These are phyloP conservation scores for Oophaga pumilio DNA, from an alignment of 2,113 vertebrate genomes.

Conservation along the genomic window DNA sequence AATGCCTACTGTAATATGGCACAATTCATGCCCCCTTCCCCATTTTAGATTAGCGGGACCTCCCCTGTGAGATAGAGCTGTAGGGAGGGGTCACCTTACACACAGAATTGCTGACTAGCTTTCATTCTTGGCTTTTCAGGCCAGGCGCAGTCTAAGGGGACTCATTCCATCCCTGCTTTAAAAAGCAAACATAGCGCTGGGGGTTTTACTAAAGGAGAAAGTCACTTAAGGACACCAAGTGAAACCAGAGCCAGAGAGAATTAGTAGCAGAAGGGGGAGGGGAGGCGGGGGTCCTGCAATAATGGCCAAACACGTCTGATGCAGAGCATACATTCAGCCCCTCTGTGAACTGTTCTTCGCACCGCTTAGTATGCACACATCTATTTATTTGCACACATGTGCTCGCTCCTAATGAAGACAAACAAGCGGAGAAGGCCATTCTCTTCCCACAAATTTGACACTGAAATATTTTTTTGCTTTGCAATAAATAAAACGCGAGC, in stretches of 20 bases:
- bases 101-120: conserved; percentile 69
- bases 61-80: conserved; percentile 57
- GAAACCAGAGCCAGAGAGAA: conserved; percentile 52
- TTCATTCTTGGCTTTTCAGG: conserved; percentile 76
- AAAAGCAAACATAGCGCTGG: conserved; percentile 77
- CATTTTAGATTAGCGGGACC: conserved; percentile 61
- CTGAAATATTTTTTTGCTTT: not conserved
- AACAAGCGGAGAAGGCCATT: not conserved
- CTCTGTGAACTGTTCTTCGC: conserved; percentile 22
- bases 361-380: conserved; percentile 16
- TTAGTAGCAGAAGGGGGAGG: conserved; percentile 9
- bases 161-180: conserved; percentile 70
- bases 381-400: conserved; percentile 21
- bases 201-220: conserved; percentile 77
- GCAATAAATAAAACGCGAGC: not conserved
- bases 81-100: conserved; percentile 63
- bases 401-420: conserved; percentile 11
- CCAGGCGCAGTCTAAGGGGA: conserved; percentile 76
- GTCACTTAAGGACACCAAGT: conserved; percentile 76
- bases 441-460: not conserved
- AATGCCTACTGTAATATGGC: not conserved
- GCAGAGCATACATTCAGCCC: conserved; percentile 1
- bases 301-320: conserved; percentile 37
- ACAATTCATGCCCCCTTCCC: conserved; percentile 23
- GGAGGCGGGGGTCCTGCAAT: conserved; percentile 25